A percentile compares a stretch with the other conserved stretches of the same genome.
These are phyloP conservation scores for Pterocles gutturalis DNA, from an alignment of 2,113 vertebrate genomes.

Conservation along the genomic window DNA sequence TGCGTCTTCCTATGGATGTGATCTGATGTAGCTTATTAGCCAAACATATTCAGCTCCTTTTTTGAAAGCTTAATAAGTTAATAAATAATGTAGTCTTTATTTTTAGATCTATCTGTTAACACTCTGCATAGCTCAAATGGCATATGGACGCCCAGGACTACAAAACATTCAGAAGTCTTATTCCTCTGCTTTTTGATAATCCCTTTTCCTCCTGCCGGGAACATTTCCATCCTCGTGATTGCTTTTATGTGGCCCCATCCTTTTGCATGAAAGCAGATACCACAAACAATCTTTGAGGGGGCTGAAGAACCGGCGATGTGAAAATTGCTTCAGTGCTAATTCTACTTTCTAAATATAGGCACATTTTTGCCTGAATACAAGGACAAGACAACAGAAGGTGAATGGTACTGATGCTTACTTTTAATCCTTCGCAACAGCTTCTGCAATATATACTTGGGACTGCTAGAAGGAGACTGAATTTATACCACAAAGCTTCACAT, in stretches of 20 bases:
- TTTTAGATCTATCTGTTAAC: conserved; percentile 19
- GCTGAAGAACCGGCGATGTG: conserved; percentile 7
- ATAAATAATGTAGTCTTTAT: not conserved
- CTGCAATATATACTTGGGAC: not conserved
- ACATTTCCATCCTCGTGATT: conserved; percentile 35
- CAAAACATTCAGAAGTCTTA: not conserved
- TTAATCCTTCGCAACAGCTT: not conserved
- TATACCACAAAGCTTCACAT: not conserved
- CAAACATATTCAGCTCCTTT: not conserved
- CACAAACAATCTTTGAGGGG: conserved; percentile 3
- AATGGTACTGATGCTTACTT: not conserved
- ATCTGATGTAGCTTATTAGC: not conserved
- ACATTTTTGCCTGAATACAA: not conserved
- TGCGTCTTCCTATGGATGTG: not conserved
- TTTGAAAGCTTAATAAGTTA: not conserved
- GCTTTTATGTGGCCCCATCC: conserved; percentile 7
- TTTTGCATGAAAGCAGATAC: not conserved
- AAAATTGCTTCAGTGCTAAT: conserved; percentile 48
- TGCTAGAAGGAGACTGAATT: not conserved
- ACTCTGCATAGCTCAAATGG: not conserved
- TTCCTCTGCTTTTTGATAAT: conserved; percentile 22
- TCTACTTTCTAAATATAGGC: conserved; percentile 35
- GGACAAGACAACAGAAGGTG: not conserved
- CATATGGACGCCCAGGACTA: not conserved
- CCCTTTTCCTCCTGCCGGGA: conserved; percentile 27